Percentiles rank a stretch among this genome's conserved stretches.
phyloP scores from a whole-genome alignment of 2,888 invertebrate species.

The Caenorhabditis sp. region DNA sequence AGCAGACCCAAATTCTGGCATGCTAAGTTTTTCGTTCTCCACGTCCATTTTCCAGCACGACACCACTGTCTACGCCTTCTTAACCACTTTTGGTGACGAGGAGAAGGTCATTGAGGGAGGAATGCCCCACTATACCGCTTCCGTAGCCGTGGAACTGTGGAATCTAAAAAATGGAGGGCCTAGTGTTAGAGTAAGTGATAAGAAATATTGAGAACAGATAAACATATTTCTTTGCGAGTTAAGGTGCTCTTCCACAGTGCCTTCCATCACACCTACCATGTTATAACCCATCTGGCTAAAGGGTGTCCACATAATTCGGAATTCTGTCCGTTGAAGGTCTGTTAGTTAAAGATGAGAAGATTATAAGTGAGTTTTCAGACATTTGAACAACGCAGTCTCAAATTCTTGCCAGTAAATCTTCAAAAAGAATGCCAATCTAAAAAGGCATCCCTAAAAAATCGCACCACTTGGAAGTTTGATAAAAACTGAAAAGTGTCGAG shows the following conservation, averaged over 20 bases:
- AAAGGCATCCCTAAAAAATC: conserved; percentile 12
- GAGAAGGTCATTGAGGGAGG: conserved; percentile 77
- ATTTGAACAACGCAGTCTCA: conserved; percentile 62
- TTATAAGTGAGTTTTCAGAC: too few relatives aligned
- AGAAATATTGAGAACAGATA: too few relatives aligned
- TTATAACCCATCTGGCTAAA: conserved; percentile 75
- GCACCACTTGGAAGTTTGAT: conserved; percentile 27
- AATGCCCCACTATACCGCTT: conserved; percentile 80
- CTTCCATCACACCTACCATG: conserved; percentile 78
- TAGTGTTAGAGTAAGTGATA: conserved; percentile 67
- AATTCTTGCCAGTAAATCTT: conserved; percentile 62
- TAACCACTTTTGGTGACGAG: conserved; percentile 81
- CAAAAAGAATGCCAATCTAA: conserved; percentile 51
- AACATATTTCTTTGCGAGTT: too few relatives aligned
- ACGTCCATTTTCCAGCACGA: conserved; percentile 74
- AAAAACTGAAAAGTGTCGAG: too few relatives aligned
- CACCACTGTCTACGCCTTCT: conserved; percentile 79
- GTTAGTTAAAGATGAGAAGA: too few relatives aligned
- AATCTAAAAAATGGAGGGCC: conserved; percentile 71
- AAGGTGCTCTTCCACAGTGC: conserved; percentile 78
- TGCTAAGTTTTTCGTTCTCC: too few relatives aligned
- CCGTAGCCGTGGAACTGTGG: conserved; percentile 79
- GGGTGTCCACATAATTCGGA: conserved; percentile 74
- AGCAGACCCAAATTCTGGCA: too few relatives aligned
- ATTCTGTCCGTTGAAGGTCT: conserved; percentile 73